Conservation (phyloP, 2,888 invertebrate genomes). For the Argyresthia goedartella region DNA sequence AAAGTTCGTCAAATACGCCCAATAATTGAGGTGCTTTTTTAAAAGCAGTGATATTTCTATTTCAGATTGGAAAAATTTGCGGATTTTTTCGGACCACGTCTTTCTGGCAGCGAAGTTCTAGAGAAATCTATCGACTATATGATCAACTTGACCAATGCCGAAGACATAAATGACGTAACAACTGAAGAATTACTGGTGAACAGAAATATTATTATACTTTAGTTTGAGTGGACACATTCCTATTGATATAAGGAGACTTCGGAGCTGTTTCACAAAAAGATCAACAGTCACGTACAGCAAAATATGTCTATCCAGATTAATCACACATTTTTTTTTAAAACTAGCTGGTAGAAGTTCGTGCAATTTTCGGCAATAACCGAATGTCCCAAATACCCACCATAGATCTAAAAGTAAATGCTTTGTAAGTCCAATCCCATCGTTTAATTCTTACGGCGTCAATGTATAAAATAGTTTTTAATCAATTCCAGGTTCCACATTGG, state of each 20-base stretch:
- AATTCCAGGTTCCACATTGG: slow-evolving; percentile 51
- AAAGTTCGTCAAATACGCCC: not conserved
- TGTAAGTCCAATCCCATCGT: no score
- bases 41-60: slow-evolving; percentile 8
- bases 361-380: no score
- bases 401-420: no score
- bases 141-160: slow-evolving; percentile 44
- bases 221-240: no score
- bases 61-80: slow-evolving; percentile 52
- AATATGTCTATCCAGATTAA: no score
- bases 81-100: slow-evolving; percentile 73
- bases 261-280: no score
- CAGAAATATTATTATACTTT: not conserved
- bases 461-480: not conserved
- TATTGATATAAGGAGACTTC: no score
- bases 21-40: not conserved
- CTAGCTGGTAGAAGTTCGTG: no score
- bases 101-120: slow-evolving; percentile 73
- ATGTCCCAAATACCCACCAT: no score
- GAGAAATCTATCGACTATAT: slow-evolving; percentile 80
- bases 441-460: no score
- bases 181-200: slow-evolving; percentile 75
- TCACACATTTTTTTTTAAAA: no score
- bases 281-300: no score
- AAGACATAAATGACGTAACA: slow-evolving; percentile 70